Evolutionary conservation across 2,797 vertebrate species (phyloP).

Genomic region (Pampus argenteus): DNA sequence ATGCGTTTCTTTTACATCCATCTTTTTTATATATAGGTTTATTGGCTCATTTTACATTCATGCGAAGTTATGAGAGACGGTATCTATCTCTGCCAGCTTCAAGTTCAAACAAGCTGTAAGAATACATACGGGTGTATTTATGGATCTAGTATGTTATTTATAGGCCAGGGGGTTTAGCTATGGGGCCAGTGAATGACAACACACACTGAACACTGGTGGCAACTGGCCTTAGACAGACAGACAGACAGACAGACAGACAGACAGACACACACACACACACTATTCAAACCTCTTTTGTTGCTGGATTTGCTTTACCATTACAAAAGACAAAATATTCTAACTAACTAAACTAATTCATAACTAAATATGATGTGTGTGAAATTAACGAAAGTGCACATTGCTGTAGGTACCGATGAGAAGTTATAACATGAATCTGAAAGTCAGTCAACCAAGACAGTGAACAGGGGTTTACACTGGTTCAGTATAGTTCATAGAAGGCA

Average conservation of each 20-base stretch:
- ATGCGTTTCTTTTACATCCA: constrained; percentile 11
- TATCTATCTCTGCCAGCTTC: constrained; percentile 33
- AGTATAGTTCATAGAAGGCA: neutral
- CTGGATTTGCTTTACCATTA: constrained; percentile 6
- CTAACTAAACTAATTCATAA: too few relatives aligned
- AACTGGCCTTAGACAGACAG: constrained; percentile 48
- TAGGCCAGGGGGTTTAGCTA: constrained; percentile 58
- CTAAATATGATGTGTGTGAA: neutral
- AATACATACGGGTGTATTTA: constrained; percentile 65
- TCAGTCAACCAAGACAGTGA: neutral
- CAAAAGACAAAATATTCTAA: constrained; percentile 10
- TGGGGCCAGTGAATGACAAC: constrained; percentile 50
- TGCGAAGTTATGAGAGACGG: constrained; percentile 30
- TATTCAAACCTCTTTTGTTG: constrained; percentile 20
- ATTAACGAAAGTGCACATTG: neutral
- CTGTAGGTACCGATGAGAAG: neutral
- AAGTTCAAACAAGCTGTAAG: constrained; percentile 55
- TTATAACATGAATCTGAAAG: constrained; percentile 4
- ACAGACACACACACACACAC: constrained; percentile 15
- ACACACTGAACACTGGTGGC: constrained; percentile 48
- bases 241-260: constrained; percentile 14
- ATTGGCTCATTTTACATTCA: constrained; percentile 28
- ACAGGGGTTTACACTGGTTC: neutral
- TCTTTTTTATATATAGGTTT: constrained; percentile 41
- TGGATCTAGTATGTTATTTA: constrained; percentile 65